These are phyloP conservation scores for Monoplex corrugatus DNA, from an alignment of 2,888 invertebrate species.

Conservation along the genomic window DNA sequence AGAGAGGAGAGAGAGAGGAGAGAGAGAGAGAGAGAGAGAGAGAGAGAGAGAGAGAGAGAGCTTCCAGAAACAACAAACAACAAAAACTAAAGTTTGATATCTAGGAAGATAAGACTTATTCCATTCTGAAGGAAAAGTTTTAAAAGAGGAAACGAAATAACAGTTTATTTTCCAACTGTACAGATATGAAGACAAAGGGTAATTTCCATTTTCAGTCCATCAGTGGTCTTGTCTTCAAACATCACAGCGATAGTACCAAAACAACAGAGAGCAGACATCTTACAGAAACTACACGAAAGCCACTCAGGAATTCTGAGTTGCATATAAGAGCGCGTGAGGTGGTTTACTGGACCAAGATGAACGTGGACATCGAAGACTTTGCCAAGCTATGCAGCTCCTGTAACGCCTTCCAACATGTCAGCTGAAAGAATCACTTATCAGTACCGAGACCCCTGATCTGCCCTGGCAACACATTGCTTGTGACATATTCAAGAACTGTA, in stretches of 20 bases:
- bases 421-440: slow-evolving; percentile 11
- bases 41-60: too few species aligned
- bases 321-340: slow-evolving; percentile 5
- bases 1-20: too few species aligned
- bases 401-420: slow-evolving; percentile 9
- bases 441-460: slow-evolving; percentile 1
- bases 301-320: slow-evolving; percentile 9
- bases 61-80: too few species aligned
- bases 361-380: neutral
- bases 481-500: neutral
- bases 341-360: neutral
- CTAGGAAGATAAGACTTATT: too few species aligned
- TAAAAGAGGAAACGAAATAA: too few species aligned
- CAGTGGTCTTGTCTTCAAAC: neutral
- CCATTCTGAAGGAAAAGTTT: too few species aligned
- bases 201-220: neutral
- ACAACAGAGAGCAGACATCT: neutral
- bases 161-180: too few species aligned
- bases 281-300: neutral
- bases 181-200: neutral
- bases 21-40: too few species aligned
- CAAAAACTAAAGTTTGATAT: too few species aligned
- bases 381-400: neutral
- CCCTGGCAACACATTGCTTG: slow-evolving; percentile 14
- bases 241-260: neutral